Conservation (phyloP, 2,113 vertebrate genomes). For the Syngnathus scovelli region DNA sequence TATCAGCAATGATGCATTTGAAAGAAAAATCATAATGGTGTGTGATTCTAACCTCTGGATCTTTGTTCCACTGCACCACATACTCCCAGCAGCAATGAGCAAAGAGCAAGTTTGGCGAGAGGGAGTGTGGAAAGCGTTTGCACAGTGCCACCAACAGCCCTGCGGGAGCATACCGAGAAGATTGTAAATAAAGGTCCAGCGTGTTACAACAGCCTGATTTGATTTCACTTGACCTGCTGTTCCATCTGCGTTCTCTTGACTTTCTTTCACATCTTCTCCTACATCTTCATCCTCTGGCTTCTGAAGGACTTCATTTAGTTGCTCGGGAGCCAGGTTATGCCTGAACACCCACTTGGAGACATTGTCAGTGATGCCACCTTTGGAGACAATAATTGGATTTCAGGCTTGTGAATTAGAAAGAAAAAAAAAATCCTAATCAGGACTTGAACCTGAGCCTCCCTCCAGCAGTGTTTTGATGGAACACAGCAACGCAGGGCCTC, state of each 20-base stretch:
- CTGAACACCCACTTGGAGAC: conserved; percentile 95
- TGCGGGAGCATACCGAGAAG: conserved; percentile 32
- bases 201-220: neutral
- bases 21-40: neutral
- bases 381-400: neutral
- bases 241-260: conserved; percentile 29
- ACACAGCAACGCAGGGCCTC: conserved; percentile 72
- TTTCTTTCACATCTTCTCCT: conserved; percentile 7
- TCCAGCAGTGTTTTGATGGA: conserved; percentile 86
- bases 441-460: conserved; percentile 83
- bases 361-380: conserved; percentile 88
- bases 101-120: conserved; percentile 83
- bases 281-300: conserved; percentile 45
- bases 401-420: neutral
- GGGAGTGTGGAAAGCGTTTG: conserved; percentile 87
- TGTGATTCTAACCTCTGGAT: conserved; percentile 80
- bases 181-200: neutral
- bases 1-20: neutral
- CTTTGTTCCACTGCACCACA: conserved; percentile 97
- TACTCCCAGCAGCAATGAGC: conserved; percentile 97
- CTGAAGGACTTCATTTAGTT: conserved; percentile 71
- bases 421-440: neutral
- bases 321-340: conserved; percentile 75
- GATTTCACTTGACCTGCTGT: conserved; percentile 36
- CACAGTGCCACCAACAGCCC: conserved; percentile 80